A percentile compares a stretch with the other conserved stretches of the same genome.
Evolutionary conservation across 1,140 invertebrate genomes (phyloP).

Genomic region (Nephila pilipes): DNA sequence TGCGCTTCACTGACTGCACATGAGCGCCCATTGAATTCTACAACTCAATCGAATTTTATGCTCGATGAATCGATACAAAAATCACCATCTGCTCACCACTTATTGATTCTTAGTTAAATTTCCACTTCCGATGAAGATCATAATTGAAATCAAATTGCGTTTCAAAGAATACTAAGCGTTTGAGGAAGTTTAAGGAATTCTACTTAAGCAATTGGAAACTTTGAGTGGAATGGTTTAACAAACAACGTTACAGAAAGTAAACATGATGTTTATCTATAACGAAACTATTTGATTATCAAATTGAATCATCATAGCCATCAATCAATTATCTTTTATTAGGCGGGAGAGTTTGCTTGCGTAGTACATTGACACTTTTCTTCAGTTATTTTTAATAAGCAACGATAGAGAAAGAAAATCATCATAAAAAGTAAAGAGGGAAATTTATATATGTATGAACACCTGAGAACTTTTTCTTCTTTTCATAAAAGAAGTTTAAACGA

Average conservation of each 20-base stretch:
- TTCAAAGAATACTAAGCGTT: neutral
- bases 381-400: neutral
- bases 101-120: neutral
- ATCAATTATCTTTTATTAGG: neutral
- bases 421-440: neutral
- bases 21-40: neutral
- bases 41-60: conserved; percentile 18
- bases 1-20: conserved; percentile 5
- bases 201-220: neutral
- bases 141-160: conserved; percentile 2
- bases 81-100: neutral
- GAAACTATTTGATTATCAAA: neutral
- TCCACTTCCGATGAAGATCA: neutral
- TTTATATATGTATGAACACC: neutral
- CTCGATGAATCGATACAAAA: neutral
- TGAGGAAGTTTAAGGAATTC: neutral
- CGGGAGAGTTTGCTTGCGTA: neutral
- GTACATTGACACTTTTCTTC: neutral
- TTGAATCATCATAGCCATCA: neutral
- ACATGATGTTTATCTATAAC: neutral
- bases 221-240: neutral
- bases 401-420: neutral
- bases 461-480: neutral
- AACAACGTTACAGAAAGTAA: neutral
- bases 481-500: neutral